Conservation (phyloP, 2,797 vertebrate genomes). For the Pteronotus mesoamericanus region DNA sequence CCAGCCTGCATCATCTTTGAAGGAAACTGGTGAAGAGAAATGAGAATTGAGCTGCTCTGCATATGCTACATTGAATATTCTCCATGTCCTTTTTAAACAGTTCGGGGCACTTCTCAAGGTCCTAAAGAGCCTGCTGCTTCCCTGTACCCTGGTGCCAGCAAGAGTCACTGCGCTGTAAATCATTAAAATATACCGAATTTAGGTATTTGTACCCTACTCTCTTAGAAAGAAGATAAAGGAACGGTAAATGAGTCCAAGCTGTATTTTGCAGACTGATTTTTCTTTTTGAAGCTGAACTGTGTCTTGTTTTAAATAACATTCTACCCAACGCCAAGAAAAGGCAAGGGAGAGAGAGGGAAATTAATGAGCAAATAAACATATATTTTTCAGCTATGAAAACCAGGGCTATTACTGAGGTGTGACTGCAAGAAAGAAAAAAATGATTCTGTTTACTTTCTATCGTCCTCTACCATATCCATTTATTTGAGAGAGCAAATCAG, state of each 20-base stretch:
- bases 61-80: conserved; percentile 11
- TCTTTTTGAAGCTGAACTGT: conserved; percentile 66
- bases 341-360: conserved; percentile 42
- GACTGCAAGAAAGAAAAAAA: conserved; percentile 71
- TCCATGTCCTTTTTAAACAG: conserved; percentile 34
- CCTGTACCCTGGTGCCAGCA: conserved; percentile 20
- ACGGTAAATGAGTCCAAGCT: conserved; percentile 69
- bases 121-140: background rate
- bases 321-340: conserved; percentile 59
- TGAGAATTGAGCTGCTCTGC: background rate
- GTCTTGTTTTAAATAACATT: conserved; percentile 69
- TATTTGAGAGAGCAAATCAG: conserved; percentile 80
- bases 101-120: background rate
- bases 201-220: conserved; percentile 48
- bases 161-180: conserved; percentile 53
- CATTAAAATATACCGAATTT: conserved; percentile 59
- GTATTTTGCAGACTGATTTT: conserved; percentile 67
- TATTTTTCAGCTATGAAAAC: conserved; percentile 78
- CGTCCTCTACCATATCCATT: conserved; percentile 80
- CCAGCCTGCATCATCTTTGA: background rate
- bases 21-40: background rate
- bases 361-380: conserved; percentile 73
- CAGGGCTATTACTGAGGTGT: conserved; percentile 58
- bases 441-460: conserved; percentile 75
- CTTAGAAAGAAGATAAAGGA: conserved; percentile 68